Percentiles rank a stretch among this genome's conserved stretches.
These are phyloP conservation scores for Leucoptera coffeella DNA, from an alignment of 2,888 invertebrate genomes.

Conservation along the genomic window DNA sequence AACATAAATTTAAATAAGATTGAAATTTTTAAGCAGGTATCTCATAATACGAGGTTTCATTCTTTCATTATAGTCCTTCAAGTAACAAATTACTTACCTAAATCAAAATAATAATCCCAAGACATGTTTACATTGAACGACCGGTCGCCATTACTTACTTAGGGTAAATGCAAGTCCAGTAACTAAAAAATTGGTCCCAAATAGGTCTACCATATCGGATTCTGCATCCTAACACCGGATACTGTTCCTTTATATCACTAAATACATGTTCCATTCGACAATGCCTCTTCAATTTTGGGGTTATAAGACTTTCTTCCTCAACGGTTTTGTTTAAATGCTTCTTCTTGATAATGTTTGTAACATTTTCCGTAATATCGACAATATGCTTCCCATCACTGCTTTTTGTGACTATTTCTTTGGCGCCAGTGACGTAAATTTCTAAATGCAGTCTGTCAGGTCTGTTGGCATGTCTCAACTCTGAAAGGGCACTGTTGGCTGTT, in stretches of 20 bases:
- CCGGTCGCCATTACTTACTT: conserved; percentile 22
- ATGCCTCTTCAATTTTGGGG: conserved; percentile 20
- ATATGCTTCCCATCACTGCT: conserved; percentile 11
- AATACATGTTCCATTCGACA: background rate
- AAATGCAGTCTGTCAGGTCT: conserved; percentile 38
- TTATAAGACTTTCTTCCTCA: conserved; percentile 19
- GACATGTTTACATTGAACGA: background rate
- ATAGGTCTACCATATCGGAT: conserved; percentile 33
- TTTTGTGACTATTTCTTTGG: no score
- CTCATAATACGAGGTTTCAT: no score
- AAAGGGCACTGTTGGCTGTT: conserved; percentile 24
- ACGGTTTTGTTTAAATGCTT: no score
- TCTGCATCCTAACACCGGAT: conserved; percentile 33
- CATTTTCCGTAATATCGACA: conserved; percentile 21
- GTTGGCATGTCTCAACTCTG: conserved; percentile 28
- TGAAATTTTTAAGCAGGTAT: no score
- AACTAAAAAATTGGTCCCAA: conserved; percentile 40
- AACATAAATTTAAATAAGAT: no score
- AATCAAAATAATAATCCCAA: no score
- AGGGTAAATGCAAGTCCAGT: conserved; percentile 44
- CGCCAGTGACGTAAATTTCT: conserved; percentile 38
- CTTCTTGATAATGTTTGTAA: no score
- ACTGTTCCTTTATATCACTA: conserved; percentile 13
- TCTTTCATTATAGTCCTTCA: no score
- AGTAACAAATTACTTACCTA: no score